Base-by-base conservation (phyloP, 1,140 invertebrate species). In the Tetraneura akinire region DNA sequence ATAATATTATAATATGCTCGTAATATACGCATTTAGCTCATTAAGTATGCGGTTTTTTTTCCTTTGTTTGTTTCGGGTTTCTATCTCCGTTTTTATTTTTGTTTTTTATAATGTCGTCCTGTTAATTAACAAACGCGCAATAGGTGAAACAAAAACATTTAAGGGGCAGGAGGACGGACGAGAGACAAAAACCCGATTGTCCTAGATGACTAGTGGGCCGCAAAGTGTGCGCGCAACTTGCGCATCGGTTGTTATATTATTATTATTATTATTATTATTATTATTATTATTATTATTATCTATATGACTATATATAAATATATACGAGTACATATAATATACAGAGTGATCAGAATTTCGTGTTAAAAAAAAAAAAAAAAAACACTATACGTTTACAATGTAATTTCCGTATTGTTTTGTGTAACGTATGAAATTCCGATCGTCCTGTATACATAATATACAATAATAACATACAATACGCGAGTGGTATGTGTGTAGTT, bases 1-100 rank as follows among this genome's bases (percentile, higher is more conserved):
- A 23, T 23, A 10, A 26, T 57, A 6, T 60, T 37, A 14, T 62
- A 32, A 29, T 42, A 49, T 16, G 16, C 5, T 26, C 42, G 45
- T 8, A 1, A 9, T 21, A 11, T 29, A 49, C 8, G 23, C 8
- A 49, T 74, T 14, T 23, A n/a, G 55, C 4, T 78, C 37, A 45
- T 78, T 78, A 78, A 21, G 53, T 45, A 76, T 45, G 53, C 73
- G 16, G 21, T 78, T 29, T 60, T 62, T 45, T 47, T 16, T 8
- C 13, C 42, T 32, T n/a, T n/a, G n/a, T n/a, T n/a, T n/a, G n/a
- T n/a, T 18, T 62, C 8, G 3, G 32, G 32, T 37, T 37, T 37
- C 32, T 37, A 37, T 37, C n/a, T n/a, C n/a, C n/a, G 32, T 53
- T 53, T 3, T 53, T 53, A 1, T 8, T 32, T 64, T 32, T 29